phyloP scores from a whole-genome alignment of 2,888 invertebrate species.

The Sicus ferrugineus region DNA sequence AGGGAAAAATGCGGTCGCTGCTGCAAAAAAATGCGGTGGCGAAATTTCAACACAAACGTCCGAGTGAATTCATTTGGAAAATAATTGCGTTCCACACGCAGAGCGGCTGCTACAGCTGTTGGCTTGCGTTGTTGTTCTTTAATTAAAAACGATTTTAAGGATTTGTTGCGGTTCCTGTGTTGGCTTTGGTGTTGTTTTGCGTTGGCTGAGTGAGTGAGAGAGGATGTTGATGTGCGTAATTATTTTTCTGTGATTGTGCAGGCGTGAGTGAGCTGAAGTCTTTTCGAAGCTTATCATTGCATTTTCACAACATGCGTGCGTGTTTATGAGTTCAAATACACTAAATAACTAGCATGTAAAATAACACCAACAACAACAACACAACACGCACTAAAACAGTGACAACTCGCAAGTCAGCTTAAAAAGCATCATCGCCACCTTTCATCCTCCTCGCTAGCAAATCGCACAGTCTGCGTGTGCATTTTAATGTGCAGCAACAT shows the following conservation, averaged over 20 bases:
- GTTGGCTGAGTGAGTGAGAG: not conserved
- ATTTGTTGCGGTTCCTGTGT: conserved; percentile 9
- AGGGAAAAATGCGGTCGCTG: not conserved
- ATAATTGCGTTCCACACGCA: conserved; percentile 25
- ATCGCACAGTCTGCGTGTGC: no score
- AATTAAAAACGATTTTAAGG: conserved; percentile 24
- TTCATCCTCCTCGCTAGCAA: no score
- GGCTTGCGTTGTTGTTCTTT: conserved; percentile 12
- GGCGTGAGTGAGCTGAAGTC: not conserved
- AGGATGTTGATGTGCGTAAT: not conserved
- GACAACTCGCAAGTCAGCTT: not conserved
- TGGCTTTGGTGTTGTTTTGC: not conserved
- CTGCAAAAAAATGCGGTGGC: not conserved
- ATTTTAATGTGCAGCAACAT: no score
- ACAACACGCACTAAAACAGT: not conserved
- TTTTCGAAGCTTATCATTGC: no score
- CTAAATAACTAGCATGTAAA: no score
- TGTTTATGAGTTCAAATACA: not conserved
- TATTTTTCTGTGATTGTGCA: not conserved
- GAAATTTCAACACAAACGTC: conserved; percentile 14
- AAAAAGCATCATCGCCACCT: no score
- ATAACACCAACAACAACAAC: not conserved
- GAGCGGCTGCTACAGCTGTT: not conserved
- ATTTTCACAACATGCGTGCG: no score
- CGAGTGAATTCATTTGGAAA: conserved; percentile 32